phyloP scores from a whole-genome alignment of 1,140 invertebrate genomes.

The Bombus pascuorum region DNA sequence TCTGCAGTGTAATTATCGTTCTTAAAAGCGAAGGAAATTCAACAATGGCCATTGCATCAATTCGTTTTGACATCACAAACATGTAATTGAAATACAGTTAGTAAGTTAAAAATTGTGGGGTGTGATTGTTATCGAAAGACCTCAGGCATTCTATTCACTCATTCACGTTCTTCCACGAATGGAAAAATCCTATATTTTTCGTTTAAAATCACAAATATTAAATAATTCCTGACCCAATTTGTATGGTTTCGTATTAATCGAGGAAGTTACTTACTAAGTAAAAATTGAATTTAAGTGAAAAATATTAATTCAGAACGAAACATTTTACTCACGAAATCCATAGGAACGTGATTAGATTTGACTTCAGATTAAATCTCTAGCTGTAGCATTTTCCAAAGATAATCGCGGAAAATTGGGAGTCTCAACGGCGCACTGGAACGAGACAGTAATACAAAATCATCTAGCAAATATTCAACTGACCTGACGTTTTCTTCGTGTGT shows the following conservation, averaged over 20 bases:
- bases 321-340: not conserved
- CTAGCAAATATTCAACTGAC: not conserved
- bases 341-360: not conserved
- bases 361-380: not conserved
- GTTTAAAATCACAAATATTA: not conserved
- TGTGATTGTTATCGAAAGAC: too few species aligned
- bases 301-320: not conserved
- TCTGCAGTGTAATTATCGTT: too few species aligned
- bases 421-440: too few species aligned
- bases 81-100: not conserved
- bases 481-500: not conserved
- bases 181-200: not conserved
- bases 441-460: not conserved
- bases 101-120: too few species aligned
- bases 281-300: too few species aligned
- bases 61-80: not conserved
- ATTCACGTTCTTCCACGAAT: too few species aligned
- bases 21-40: too few species aligned
- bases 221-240: not conserved
- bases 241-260: not conserved
- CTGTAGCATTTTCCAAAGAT: not conserved
- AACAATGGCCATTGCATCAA: not conserved
- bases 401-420: too few species aligned
- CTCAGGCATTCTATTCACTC: too few species aligned
- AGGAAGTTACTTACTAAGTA: too few species aligned